Evolutionary conservation across 1,140 invertebrate species (phyloP).

Genomic region (Nephila pilipes): DNA sequence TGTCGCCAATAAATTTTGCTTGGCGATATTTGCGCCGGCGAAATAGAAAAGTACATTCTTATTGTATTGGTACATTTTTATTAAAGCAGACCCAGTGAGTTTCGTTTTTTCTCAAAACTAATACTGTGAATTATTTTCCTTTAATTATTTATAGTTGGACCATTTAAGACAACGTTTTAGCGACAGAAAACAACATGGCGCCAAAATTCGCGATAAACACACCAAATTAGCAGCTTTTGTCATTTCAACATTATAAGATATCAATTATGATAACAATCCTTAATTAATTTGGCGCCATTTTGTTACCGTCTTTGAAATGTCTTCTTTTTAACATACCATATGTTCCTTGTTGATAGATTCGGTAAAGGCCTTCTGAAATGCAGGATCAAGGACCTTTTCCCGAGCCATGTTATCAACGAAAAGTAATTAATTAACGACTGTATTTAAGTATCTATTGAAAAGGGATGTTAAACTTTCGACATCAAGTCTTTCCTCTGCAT

Average conservation of each 20-base stretch:
- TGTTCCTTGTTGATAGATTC: constrained; percentile 54
- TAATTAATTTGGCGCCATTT: not conserved
- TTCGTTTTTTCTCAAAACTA: too few relatives aligned
- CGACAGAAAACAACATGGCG: too few relatives aligned
- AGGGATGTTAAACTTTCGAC: not conserved
- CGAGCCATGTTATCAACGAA: constrained; percentile 25
- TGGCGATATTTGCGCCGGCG: too few relatives aligned
- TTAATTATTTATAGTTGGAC: too few relatives aligned
- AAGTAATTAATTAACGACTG: not conserved
- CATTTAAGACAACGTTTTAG: too few relatives aligned
- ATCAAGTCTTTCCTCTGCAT: not conserved
- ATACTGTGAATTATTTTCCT: too few relatives aligned
- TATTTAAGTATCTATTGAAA: not conserved
- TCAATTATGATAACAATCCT: not conserved
- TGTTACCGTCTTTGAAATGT: not conserved
- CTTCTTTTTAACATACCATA: constrained; percentile 29
- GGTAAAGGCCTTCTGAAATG: constrained; percentile 64
- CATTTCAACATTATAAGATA: not conserved
- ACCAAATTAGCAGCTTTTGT: too few relatives aligned
- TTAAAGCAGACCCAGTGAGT: too few relatives aligned
- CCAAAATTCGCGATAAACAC: too few relatives aligned
- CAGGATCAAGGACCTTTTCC: constrained; percentile 64
- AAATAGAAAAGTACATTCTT: too few relatives aligned
- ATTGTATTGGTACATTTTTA: too few relatives aligned
- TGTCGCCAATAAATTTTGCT: too few relatives aligned